Evolutionary conservation across 2,113 vertebrate species (phyloP).

Genomic region (Salvelinus alpinus): DNA sequence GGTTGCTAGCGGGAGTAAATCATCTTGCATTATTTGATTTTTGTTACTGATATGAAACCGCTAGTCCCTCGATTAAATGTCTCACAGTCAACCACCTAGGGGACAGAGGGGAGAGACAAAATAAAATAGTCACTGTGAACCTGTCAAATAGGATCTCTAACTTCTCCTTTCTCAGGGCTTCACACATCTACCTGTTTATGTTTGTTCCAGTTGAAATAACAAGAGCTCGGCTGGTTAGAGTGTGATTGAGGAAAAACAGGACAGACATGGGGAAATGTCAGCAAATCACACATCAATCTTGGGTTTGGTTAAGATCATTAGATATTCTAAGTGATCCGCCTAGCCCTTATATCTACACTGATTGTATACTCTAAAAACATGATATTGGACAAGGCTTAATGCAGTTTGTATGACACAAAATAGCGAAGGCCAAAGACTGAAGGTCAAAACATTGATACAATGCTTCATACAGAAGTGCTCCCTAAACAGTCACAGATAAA

Average conservation of each 20-base stretch:
- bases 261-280: slow-evolving; percentile 67
- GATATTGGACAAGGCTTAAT: slow-evolving; percentile 56
- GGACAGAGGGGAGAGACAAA: slow-evolving; percentile 90
- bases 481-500: slow-evolving; percentile 45
- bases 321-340: slow-evolving; percentile 64
- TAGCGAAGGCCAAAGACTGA: slow-evolving; percentile 40
- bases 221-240: slow-evolving; percentile 74
- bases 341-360: slow-evolving; percentile 73
- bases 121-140: slow-evolving; percentile 78
- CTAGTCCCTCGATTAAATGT: slow-evolving; percentile 99
- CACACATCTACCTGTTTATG: slow-evolving; percentile 86
- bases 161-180: slow-evolving; percentile 85
- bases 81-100: slow-evolving; percentile 99
- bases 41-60: slow-evolving; percentile 99
- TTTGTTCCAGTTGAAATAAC: slow-evolving; percentile 89
- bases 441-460: slow-evolving; percentile 27
- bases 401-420: slow-evolving; percentile 30
- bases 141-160: slow-evolving; percentile 99
- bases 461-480: slow-evolving; percentile 21
- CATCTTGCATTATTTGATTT: slow-evolving; percentile 99
- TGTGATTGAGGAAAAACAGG: slow-evolving; percentile 76
- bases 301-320: slow-evolving; percentile 72
- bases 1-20: slow-evolving; percentile 99
- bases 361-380: slow-evolving; percentile 59
- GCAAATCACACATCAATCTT: slow-evolving; percentile 59